phyloP scores from a whole-genome alignment of 1,140 invertebrate genomes.

The Penaeus chinensis region DNA sequence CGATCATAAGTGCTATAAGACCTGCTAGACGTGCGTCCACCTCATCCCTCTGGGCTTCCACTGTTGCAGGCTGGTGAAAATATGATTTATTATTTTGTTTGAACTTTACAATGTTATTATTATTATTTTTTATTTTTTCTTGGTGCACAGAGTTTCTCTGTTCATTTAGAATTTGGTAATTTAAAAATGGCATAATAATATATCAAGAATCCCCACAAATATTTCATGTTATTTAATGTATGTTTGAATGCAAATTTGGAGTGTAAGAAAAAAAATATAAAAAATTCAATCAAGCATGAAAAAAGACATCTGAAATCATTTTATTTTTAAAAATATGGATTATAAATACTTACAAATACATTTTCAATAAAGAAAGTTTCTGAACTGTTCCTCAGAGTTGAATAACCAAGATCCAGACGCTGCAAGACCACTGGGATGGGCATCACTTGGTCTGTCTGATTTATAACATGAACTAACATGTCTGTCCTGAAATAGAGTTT shows the following conservation, averaged over 20 bases:
- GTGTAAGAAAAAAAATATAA: neutral
- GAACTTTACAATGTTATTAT: too few relatives aligned
- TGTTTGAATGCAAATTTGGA: too few relatives aligned
- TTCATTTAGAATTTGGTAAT: too few relatives aligned
- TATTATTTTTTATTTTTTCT: neutral
- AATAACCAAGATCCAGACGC: conserved; percentile 86
- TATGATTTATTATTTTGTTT: conserved; percentile 22
- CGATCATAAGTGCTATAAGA: conserved; percentile 85
- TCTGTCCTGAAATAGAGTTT: conserved; percentile 77
- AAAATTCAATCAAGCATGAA: neutral
- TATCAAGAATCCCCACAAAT: too few relatives aligned
- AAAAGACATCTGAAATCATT: neutral
- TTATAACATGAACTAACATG: conserved; percentile 87
- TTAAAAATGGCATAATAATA: too few relatives aligned
- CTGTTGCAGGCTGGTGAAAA: conserved; percentile 70
- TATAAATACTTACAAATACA: conserved; percentile 73
- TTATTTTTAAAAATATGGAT: neutral
- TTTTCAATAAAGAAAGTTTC: conserved; percentile 86
- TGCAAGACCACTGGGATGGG: conserved; percentile 84
- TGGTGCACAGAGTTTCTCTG: neutral
- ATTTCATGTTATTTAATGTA: too few relatives aligned
- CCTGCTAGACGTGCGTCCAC: conserved; percentile 87
- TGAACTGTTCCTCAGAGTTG: conserved; percentile 82
- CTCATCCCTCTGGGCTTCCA: conserved; percentile 72
- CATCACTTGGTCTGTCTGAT: conserved; percentile 80